These are phyloP conservation scores for Marisa cornuarietis DNA, from an alignment of 1,140 invertebrate species.

Conservation along the genomic window DNA sequence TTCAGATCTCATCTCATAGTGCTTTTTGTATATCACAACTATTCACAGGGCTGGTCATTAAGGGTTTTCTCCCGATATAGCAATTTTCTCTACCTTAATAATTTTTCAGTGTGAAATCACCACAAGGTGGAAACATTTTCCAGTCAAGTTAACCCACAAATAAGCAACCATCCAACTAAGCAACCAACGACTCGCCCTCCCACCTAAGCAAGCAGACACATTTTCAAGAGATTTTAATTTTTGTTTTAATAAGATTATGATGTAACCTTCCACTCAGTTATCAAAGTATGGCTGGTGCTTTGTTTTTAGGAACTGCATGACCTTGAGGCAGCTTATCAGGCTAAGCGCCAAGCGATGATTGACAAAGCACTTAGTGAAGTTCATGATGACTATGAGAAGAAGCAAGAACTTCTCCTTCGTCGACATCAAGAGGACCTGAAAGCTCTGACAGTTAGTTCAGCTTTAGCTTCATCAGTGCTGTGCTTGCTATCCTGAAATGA, in stretches of 20 bases:
- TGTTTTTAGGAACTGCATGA: constrained; percentile 50
- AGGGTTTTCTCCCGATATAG: too few species aligned
- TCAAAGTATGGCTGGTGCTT: constrained; percentile 4
- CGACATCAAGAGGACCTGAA: constrained; percentile 55
- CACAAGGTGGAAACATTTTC: too few species aligned
- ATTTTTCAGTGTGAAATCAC: too few species aligned
- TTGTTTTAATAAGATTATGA: background rate
- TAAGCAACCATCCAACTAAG: too few species aligned
- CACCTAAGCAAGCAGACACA: too few species aligned
- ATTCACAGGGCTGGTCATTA: too few species aligned
- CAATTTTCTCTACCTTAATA: too few species aligned
- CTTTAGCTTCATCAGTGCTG: background rate
- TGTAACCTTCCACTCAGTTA: background rate
- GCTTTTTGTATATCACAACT: too few species aligned
- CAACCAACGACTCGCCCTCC: too few species aligned
- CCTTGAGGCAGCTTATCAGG: constrained; percentile 53
- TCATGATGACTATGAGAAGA: constrained; percentile 54
- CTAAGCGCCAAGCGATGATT: constrained; percentile 56
- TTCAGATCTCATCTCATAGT: too few species aligned
- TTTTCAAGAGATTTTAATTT: background rate
- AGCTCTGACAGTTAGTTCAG: constrained; percentile 45
- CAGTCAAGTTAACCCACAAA: too few species aligned
- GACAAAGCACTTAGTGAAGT: constrained; percentile 58
- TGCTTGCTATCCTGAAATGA: too few species aligned
- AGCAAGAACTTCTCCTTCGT: constrained; percentile 42